These are phyloP conservation scores for Zaprionus capensis DNA, from an alignment of 1,140 invertebrate species.

Conservation along the genomic window DNA sequence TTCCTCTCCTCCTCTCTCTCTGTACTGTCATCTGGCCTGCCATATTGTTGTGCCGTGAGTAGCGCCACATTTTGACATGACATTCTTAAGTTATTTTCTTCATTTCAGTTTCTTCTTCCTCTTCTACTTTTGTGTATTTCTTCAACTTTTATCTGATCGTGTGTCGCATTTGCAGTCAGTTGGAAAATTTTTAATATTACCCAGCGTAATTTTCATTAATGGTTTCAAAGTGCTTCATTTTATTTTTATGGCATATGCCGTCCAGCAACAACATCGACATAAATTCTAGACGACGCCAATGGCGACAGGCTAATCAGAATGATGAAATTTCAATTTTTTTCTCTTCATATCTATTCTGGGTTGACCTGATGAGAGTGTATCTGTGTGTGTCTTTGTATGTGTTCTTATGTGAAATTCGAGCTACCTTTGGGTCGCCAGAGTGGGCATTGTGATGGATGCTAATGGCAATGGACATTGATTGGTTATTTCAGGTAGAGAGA, in stretches of 20 bases:
- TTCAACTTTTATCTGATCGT: slow-evolving; percentile 68
- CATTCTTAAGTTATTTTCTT: slow-evolving; percentile 52
- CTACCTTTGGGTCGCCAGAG: slow-evolving; percentile 27
- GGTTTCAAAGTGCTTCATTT: slow-evolving; percentile 33
- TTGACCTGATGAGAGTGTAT: slow-evolving; percentile 24
- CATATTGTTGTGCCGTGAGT: slow-evolving; percentile 59
- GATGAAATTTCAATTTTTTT: slow-evolving; percentile 72
- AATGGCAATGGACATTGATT: slow-evolving; percentile 71
- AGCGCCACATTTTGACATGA: slow-evolving; percentile 79
- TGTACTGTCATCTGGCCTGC: slow-evolving; percentile 38
- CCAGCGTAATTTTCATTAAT: slow-evolving; percentile 73
- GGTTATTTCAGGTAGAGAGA: slow-evolving; percentile 50
- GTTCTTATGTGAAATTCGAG: slow-evolving; percentile 62
- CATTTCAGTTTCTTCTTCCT: background rate
- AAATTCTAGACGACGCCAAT: slow-evolving; percentile 46
- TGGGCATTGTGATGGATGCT: slow-evolving; percentile 51
- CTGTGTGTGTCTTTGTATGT: slow-evolving; percentile 4
- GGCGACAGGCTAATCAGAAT: slow-evolving; percentile 67
- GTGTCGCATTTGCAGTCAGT: slow-evolving; percentile 64
- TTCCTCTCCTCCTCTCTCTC: background rate
- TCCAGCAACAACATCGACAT: background rate
- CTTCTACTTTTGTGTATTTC: background rate
- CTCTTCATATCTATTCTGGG: slow-evolving; percentile 10
- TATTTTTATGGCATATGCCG: slow-evolving; percentile 68
- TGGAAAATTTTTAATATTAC: slow-evolving; percentile 64